Evolutionary conservation across 2,113 vertebrate genomes (phyloP).

Genomic region (Anoura caudifer): DNA sequence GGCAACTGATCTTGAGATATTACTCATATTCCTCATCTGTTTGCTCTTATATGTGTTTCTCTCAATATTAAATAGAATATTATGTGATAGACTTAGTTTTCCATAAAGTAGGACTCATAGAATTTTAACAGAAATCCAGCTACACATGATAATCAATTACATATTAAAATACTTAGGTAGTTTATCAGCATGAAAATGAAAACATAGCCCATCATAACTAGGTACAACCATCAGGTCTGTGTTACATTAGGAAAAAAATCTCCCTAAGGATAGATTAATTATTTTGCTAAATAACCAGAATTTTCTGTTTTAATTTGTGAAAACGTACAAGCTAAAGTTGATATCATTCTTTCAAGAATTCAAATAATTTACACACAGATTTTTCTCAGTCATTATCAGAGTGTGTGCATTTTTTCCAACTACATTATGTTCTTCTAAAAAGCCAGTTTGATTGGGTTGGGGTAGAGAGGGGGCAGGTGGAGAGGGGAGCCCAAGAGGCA

Average conservation of each 20-base stretch:
- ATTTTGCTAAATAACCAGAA: constrained; percentile 33
- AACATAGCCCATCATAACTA: not conserved
- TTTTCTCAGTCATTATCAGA: constrained; percentile 87
- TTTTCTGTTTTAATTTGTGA: constrained; percentile 40
- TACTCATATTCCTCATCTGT: constrained; percentile 3
- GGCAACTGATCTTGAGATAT: not conserved
- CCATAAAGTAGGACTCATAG: not conserved
- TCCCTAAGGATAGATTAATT: constrained; percentile 32
- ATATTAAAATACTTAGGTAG: not conserved
- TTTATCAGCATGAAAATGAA: constrained; percentile 37
- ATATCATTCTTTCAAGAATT: constrained; percentile 69
- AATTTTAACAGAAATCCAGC: constrained; percentile 45
- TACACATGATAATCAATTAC: not conserved
- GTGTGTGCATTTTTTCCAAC: constrained; percentile 89
- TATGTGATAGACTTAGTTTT: constrained; percentile 36
- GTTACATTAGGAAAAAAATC: not conserved
- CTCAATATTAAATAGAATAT: constrained; percentile 24
- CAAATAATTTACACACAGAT: constrained; percentile 83
- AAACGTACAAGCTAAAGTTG: constrained; percentile 69
- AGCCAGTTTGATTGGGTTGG: constrained; percentile 58
- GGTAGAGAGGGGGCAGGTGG: not conserved
- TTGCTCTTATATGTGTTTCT: not conserved
- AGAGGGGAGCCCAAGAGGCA: constrained; percentile 77
- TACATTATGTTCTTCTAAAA: constrained; percentile 90
- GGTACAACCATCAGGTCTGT: not conserved